Percentiles rank a stretch among this genome's conserved stretches.
Conservation (phyloP, 2,113 vertebrate species). For the Todiramphus saurophagus region DNA sequence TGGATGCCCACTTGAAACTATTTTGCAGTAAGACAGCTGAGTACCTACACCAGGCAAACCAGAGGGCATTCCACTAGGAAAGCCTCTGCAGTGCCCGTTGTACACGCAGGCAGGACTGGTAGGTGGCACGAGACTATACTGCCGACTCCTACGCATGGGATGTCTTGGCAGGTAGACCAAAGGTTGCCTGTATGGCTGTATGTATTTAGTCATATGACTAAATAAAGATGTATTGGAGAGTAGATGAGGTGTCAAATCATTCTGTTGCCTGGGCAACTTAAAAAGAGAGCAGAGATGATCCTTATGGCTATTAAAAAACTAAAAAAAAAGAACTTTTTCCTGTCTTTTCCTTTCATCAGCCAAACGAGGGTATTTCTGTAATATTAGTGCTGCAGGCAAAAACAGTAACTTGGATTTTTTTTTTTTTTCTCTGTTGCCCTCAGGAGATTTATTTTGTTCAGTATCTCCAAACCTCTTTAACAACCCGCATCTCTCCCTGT, state of each 20-base stretch:
- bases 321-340: neutral
- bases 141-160: neutral
- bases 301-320: neutral
- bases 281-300: neutral
- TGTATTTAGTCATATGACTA: neutral
- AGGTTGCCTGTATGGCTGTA: too few species aligned
- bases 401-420: neutral
- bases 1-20: neutral
- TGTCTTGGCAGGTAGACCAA: neutral
- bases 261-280: neutral
- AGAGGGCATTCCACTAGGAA: neutral
- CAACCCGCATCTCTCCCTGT: neutral
- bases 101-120: neutral
- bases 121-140: neutral
- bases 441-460: neutral
- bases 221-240: neutral
- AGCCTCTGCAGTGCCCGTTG: neutral
- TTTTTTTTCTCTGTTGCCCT: neutral
- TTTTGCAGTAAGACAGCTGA: neutral
- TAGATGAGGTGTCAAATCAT: neutral
- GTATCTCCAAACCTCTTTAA: neutral
- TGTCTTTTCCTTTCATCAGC: neutral
- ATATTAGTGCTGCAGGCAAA: neutral
- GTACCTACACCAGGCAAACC: neutral
- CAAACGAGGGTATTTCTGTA: neutral